Conservation (phyloP, 2,888 invertebrate species). For the Helicoverpa assulta region DNA sequence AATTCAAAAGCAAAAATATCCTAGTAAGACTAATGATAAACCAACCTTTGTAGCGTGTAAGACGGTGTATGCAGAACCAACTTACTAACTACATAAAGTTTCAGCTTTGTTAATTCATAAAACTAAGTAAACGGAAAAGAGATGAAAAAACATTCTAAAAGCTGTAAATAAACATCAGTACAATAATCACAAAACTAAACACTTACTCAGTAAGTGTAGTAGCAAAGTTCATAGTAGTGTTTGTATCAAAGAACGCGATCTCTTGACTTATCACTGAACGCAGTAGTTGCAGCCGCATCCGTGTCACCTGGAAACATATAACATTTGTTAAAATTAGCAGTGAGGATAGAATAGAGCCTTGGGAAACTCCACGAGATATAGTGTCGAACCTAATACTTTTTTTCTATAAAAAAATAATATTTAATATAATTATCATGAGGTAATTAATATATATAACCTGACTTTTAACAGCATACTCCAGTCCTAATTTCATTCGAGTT, state of each 20-base stretch:
- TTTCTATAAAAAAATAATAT: background rate
- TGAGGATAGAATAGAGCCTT: conserved; percentile 3
- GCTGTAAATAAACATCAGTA: background rate
- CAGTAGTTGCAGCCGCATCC: conserved; percentile 91
- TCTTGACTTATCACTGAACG: conserved; percentile 92
- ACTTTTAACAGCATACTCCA: too few species aligned
- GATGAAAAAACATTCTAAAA: background rate
- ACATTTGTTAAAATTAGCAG: background rate
- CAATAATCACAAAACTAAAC: background rate
- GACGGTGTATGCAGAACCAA: too few species aligned
- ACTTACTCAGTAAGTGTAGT: conserved; percentile 93
- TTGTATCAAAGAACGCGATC: conserved; percentile 93
- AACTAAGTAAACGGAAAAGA: too few species aligned
- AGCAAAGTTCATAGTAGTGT: conserved; percentile 92
- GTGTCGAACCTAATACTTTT: background rate
- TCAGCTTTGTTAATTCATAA: too few species aligned
- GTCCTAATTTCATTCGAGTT: background rate
- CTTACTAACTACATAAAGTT: too few species aligned
- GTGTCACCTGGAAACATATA: conserved; percentile 81
- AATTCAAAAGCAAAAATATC: too few species aligned
- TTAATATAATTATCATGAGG: background rate
- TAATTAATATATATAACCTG: background rate
- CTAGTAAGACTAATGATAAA: too few species aligned
- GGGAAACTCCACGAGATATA: background rate
- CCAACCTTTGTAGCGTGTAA: too few species aligned